Evolutionary conservation across 2,113 vertebrate species (phyloP).

Genomic region (Indri indri): DNA sequence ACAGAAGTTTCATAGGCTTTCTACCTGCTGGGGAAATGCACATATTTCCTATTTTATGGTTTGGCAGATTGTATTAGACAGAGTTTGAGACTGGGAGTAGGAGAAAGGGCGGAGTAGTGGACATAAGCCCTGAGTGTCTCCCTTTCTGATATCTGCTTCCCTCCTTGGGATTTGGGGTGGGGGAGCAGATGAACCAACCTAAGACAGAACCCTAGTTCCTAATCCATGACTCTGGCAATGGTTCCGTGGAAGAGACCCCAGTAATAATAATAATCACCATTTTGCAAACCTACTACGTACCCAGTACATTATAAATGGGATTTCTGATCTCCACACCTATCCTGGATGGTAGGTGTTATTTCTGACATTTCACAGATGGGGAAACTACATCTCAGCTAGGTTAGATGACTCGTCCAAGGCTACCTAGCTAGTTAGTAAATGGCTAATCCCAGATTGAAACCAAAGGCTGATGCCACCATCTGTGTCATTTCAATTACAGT

Average conservation of each 20-base stretch:
- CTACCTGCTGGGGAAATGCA: no score
- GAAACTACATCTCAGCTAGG: not conserved
- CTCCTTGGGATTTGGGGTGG: no score
- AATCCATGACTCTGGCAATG: not conserved
- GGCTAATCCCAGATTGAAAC: not conserved
- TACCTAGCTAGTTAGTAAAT: not conserved
- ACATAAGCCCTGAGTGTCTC: not conserved
- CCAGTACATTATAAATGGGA: not conserved
- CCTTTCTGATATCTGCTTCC: not conserved
- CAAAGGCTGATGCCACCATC: not conserved
- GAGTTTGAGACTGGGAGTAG: not conserved
- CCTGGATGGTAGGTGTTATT: not conserved
- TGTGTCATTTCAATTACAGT: not conserved
- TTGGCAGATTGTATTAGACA: not conserved
- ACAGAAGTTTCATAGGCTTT: not conserved
- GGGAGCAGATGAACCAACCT: not conserved
- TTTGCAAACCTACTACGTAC: not conserved
- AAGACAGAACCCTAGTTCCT: not conserved
- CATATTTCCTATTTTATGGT: not conserved
- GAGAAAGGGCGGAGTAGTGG: not conserved
- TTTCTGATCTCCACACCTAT: not conserved
- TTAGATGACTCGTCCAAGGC: not conserved
- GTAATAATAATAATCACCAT: not conserved
- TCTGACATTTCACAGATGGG: not conserved
- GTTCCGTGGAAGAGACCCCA: not conserved